Conservation (phyloP, 2,797 vertebrate species). For the Petrocephalus schoutedeni region DNA sequence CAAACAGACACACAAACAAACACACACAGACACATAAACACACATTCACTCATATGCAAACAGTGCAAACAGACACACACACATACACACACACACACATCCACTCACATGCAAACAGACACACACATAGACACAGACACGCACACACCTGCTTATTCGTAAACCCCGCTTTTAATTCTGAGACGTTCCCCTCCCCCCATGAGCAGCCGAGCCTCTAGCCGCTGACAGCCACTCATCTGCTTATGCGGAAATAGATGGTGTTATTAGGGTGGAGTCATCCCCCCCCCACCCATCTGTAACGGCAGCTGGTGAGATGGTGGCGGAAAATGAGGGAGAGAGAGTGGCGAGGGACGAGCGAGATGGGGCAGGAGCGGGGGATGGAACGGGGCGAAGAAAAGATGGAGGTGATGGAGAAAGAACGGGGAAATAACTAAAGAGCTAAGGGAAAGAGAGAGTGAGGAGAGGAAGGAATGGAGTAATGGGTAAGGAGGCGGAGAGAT, state of each 20-base stretch:
- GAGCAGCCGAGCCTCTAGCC: not conserved
- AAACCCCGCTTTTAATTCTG: not conserved
- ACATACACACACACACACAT: not conserved
- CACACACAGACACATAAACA: not conserved
- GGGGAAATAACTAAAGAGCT: not conserved
- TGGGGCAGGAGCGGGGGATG: not conserved
- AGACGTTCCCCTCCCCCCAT: not conserved
- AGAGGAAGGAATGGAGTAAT: not conserved
- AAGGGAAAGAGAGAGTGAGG: not conserved
- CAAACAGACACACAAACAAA: not conserved
- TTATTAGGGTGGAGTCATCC: not conserved
- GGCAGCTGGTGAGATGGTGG: not conserved
- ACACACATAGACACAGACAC: not conserved
- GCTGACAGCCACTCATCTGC: not conserved
- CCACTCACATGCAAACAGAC: not conserved
- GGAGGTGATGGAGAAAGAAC: not conserved
- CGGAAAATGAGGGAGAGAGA: not conserved
- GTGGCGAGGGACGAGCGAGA: not conserved
- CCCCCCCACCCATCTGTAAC: conserved; percentile 1
- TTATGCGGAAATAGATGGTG: conserved; percentile 12
- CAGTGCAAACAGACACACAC: not conserved
- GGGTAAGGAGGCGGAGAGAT: not conserved
- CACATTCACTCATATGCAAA: not conserved
- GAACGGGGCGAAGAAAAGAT: not conserved
- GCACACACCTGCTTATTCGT: not conserved